These are phyloP conservation scores for Idaea straminata DNA, from an alignment of 2,888 invertebrate genomes.

Conservation along the genomic window DNA sequence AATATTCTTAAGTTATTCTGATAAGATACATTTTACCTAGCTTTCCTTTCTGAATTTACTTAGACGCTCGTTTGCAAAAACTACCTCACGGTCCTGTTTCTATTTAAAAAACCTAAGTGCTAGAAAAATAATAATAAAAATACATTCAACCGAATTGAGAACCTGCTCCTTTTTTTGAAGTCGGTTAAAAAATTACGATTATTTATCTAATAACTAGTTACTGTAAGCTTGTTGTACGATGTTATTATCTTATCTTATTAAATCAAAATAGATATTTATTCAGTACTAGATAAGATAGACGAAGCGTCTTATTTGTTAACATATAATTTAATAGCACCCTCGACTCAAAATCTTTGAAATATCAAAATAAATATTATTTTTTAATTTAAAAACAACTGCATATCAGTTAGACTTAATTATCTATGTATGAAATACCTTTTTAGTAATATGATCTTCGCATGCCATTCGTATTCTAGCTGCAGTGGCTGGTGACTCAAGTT, in stretches of 20 bases:
- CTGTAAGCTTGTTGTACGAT: neutral
- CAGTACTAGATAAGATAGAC: neutral
- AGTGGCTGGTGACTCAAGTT: slow-evolving; percentile 91
- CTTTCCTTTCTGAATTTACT: too few species aligned
- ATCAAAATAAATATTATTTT: neutral
- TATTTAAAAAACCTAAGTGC: too few species aligned
- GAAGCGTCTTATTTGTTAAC: neutral
- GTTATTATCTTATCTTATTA: neutral
- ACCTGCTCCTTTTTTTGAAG: too few species aligned
- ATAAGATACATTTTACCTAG: too few species aligned
- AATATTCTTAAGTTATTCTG: slow-evolving; percentile 4
- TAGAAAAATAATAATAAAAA: too few species aligned
- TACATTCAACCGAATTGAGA: too few species aligned
- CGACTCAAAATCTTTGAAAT: neutral
- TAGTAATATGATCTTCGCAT: slow-evolving; percentile 90
- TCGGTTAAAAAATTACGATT: too few species aligned
- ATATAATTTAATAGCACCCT: neutral
- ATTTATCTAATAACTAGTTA: neutral
- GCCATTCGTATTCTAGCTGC: slow-evolving; percentile 93
- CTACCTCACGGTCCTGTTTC: too few species aligned
- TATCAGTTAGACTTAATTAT: neutral
- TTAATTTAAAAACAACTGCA: neutral
- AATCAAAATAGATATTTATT: neutral
- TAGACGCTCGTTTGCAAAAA: too few species aligned
- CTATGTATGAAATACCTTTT: slow-evolving; percentile 78